Base-by-base conservation (phyloP, 2,888 invertebrate species). In the Cosmopolites sordidus region DNA sequence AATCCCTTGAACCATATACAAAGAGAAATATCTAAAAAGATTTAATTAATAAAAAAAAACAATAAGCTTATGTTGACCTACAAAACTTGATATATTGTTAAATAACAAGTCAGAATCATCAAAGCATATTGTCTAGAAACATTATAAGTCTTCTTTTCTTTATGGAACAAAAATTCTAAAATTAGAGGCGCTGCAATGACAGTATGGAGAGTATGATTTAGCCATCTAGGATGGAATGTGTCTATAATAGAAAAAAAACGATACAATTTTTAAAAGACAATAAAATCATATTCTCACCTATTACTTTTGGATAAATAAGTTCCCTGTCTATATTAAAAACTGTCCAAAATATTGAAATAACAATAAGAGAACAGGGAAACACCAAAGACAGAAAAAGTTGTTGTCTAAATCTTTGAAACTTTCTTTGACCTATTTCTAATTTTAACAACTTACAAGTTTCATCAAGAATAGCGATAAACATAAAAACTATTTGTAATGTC, bases 201-300 rank as follows among this genome's bases (percentile, higher is more conserved):
- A 1, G 80, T 78, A 66, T 82, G 82, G 22, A 81, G 75, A 54
- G 78, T 77, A 59, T 82, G 82, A 70, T 82, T 82, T 64, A 81
- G 74, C 79, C 79, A 80, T 69, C 74, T 73, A 0, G 81, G 81
- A 0, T 81, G 73, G 11, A 80, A 71, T 45, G 68, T 64, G 60
- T 81, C 81, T 56, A 17, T 42, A 54, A 54, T 17, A 37, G 11
- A 37, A 12, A 12, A 8, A n/a, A n/a, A n/a, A n/a, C 3, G 14
- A 3, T 12, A 12, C 3, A 12, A 37, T 14, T 4, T 12, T 12
- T 14, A 11, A 6, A 37, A 6, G 37, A 37, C 5, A n/a, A n/a
- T 37, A 37, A 14, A 8, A n/a, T 37, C 3, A 37, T 6, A 37
- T 3, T 37, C 22, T 42, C 53, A 54, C 53, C 57, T 63, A 78